phyloP scores from a whole-genome alignment of 2,797 vertebrate species.

The Remorina albescens region DNA sequence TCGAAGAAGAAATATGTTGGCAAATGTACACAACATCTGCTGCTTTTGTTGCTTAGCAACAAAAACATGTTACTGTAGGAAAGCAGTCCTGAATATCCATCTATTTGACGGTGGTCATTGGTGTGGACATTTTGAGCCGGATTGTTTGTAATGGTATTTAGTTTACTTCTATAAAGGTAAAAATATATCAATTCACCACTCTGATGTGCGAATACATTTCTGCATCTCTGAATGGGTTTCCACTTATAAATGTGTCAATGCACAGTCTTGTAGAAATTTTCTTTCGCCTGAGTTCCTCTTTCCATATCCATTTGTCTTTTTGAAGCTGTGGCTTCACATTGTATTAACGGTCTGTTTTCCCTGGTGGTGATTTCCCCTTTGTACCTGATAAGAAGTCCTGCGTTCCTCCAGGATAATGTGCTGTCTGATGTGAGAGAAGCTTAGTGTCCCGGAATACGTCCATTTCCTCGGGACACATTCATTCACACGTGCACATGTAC shows the following conservation, averaged over 20 bases:
- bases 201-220: conserved; percentile 38
- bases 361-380: conserved; percentile 66
- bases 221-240: conserved; percentile 18
- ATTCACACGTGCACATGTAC: conserved; percentile 18
- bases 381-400: conserved; percentile 72
- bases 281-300: conserved; percentile 43
- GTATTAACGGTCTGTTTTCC: conserved; percentile 65
- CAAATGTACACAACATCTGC: not conserved
- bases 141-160: conserved; percentile 25
- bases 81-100: conserved; percentile 32
- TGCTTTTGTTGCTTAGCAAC: conserved; percentile 53
- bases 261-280: conserved; percentile 30
- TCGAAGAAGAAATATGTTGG: conserved; percentile 6
- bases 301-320: conserved; percentile 66
- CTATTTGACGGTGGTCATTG: conserved; percentile 22
- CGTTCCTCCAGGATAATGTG: conserved; percentile 69
- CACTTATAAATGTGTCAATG: conserved; percentile 21
- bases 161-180: not conserved
- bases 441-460: conserved; percentile 56
- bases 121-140: conserved; percentile 6
- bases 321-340: conserved; percentile 54
- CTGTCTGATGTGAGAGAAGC: conserved; percentile 72
- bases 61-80: conserved; percentile 3
- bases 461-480: conserved; percentile 54
- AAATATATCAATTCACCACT: conserved; percentile 26